These are phyloP conservation scores for Bombus superbus DNA, from an alignment of 1,140 invertebrate genomes.

Conservation along the genomic window DNA sequence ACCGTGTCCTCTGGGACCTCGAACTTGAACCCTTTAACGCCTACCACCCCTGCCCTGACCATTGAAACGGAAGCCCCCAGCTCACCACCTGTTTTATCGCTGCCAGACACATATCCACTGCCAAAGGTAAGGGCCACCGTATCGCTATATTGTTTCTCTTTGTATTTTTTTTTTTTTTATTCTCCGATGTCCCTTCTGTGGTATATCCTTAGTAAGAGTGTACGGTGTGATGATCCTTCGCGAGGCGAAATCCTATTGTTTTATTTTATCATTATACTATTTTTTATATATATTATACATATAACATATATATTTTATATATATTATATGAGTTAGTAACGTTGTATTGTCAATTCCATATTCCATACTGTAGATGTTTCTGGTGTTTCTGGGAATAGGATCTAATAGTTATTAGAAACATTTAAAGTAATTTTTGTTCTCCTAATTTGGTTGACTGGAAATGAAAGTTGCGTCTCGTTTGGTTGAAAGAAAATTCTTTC, in stretches of 20 bases:
- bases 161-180: background rate
- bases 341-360: background rate
- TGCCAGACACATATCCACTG: constrained; percentile 81
- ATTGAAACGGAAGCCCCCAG: constrained; percentile 75
- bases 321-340: background rate
- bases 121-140: constrained; percentile 76
- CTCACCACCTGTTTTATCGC: constrained; percentile 80
- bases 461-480: background rate
- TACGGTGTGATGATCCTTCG: constrained; percentile 10
- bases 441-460: constrained; percentile 1
- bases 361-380: too few relatives aligned
- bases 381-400: background rate
- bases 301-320: too few relatives aligned
- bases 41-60: constrained; percentile 61
- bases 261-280: background rate
- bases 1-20: constrained; percentile 64
- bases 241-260: background rate
- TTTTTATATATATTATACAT: background rate
- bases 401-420: background rate
- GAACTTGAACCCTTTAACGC: constrained; percentile 56
- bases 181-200: background rate
- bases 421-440: background rate
- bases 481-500: background rate
- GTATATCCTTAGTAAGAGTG: background rate
- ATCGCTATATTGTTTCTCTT: background rate